Conservation (phyloP, 1,140 invertebrate species). For the Drosophila mayri region DNA sequence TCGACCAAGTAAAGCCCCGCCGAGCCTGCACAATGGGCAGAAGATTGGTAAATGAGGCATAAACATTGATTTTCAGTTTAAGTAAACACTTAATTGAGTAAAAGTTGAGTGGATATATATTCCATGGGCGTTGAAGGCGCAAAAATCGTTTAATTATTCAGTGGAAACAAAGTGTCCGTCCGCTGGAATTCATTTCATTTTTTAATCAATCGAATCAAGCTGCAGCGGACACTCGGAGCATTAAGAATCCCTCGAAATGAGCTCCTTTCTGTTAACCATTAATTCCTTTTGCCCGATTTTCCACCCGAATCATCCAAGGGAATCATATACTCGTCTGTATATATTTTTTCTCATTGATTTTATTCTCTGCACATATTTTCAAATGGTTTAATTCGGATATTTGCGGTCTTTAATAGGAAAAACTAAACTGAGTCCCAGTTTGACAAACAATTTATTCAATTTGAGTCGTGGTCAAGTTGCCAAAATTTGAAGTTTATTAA, state of each 20-base stretch:
- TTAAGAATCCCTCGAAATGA: slow-evolving; percentile 11
- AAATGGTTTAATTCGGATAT: slow-evolving; percentile 1
- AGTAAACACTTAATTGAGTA: slow-evolving; percentile 76
- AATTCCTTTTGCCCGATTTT: slow-evolving; percentile 5
- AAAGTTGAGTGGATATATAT: slow-evolving; percentile 54
- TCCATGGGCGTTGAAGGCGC: slow-evolving; percentile 24
- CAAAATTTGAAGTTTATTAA: slow-evolving; percentile 10
- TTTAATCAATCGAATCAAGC: slow-evolving; percentile 44
- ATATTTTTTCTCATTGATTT: not conserved
- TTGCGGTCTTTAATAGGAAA: not conserved
- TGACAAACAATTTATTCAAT: not conserved
- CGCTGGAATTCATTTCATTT: slow-evolving; percentile 45
- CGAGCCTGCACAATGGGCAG: slow-evolving; percentile 51
- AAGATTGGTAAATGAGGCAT: slow-evolving; percentile 67
- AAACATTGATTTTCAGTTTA: slow-evolving; percentile 76
- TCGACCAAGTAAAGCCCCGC: slow-evolving; percentile 13
- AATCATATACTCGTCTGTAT: not conserved
- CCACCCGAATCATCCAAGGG: not conserved
- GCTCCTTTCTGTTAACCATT: slow-evolving; percentile 4
- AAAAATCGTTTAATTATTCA: slow-evolving; percentile 54
- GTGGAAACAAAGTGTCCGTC: slow-evolving; percentile 45
- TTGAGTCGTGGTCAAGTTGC: not conserved
- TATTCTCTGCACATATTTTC: not conserved
- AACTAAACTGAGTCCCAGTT: not conserved
- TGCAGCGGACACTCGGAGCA: slow-evolving; percentile 5